Evolutionary conservation across 1,140 invertebrate genomes (phyloP), one percentile per base, ranked within the genome.

Genomic region (Aphelenchoides avenae): DNA sequence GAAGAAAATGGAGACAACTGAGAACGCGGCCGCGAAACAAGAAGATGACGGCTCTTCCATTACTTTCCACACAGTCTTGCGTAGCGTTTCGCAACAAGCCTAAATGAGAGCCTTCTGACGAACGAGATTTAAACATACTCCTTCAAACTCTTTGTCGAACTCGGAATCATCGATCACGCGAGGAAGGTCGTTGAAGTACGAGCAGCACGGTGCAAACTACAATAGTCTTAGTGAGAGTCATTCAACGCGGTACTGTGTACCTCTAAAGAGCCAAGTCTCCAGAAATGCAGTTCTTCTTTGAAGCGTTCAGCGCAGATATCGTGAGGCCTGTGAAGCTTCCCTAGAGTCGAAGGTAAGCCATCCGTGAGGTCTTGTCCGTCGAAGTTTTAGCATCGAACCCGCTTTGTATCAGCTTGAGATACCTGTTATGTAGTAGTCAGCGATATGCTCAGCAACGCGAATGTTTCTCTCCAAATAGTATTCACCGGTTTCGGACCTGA

Each of bases 241-340:
- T 39, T 39, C 3, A 15, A 39, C 24, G 24, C 18, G 3, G 2
- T 15, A 1, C 20, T 43, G 3, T 63, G 70, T 39, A 80, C 77
- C 43, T 72, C 61, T 24, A 69, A 61, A 54, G 79, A 68, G 53
- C 74, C 59, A 7, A 80, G 76, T 47, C 76, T 70, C 79, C 79
- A 80, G 57, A 76, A 80, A 33, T 79, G 76, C n/a, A 80, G 57
- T 56, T 80, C 79, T 26, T 78, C 65, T 56, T 78, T 79, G n/a
- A 80, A 78, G 15, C 79, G 73, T 5, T 78, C 77, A 7, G 78
- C 71, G 52, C 79, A 80, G 13, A 78, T 68, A 58, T 78, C 75
- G 37, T 75, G 54, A 1, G 79, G 79, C 27, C 79, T 77, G 55
- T 80, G 79, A 5, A 80, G 70, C 51, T 78, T 77, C 22, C 79